Conservation (phyloP, 2,113 vertebrate species). For the Tamias sibiricus region DNA sequence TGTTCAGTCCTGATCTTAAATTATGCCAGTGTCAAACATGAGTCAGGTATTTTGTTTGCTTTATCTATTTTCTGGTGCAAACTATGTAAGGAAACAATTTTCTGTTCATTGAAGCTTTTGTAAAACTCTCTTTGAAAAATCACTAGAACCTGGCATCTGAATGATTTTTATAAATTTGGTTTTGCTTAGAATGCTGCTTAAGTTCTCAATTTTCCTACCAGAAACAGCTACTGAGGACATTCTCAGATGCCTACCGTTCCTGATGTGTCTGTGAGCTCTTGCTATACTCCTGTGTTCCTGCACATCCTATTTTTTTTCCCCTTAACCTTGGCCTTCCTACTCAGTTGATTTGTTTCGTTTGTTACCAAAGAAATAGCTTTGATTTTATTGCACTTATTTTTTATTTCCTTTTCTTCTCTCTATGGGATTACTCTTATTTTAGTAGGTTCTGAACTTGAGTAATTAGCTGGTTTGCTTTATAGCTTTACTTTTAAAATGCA, state of each 20-base stretch:
- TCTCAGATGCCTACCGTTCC: neutral
- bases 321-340: neutral
- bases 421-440: neutral
- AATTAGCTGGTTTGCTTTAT: neutral
- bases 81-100: conserved; percentile 35
- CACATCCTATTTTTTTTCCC: neutral
- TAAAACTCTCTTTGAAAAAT: conserved; percentile 33
- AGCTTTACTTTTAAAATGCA: neutral
- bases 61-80: neutral
- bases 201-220: neutral
- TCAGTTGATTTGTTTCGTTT: neutral
- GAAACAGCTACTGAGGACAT: neutral
- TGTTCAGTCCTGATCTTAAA: conserved; percentile 23
- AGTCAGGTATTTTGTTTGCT: conserved; percentile 44
- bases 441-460: neutral
- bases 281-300: neutral
- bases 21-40: neutral
- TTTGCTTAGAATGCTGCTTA: neutral
- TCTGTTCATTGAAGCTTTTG: conserved; percentile 41
- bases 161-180: neutral
- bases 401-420: neutral
- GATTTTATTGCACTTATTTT: neutral
- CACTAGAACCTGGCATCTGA: neutral
- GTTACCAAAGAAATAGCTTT: neutral
- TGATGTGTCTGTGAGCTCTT: neutral